phyloP scores from a whole-genome alignment of 1,140 invertebrate genomes.

The Trichoplusia ni region DNA sequence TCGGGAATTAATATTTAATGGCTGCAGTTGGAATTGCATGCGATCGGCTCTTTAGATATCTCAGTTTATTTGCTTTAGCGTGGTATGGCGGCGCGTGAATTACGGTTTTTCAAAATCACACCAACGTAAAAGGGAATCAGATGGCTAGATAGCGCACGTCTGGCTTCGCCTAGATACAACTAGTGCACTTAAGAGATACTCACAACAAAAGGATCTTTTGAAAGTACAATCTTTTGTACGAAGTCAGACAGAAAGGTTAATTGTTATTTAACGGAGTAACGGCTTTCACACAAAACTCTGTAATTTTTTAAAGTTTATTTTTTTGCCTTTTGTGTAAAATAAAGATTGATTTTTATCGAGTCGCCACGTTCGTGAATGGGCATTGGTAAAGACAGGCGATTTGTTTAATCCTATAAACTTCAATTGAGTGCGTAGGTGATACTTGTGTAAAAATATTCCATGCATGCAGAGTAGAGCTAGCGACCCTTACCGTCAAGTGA shows the following conservation, averaged over 20 bases:
- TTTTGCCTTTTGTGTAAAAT: background rate
- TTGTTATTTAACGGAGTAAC: constrained; percentile 24
- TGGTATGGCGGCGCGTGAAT: constrained; percentile 31
- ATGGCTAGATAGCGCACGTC: constrained; percentile 25
- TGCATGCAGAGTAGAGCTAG: no score
- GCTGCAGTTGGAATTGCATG: constrained; percentile 52
- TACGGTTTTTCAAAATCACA: constrained; percentile 26
- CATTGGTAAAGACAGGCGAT: no score
- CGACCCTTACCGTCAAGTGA: background rate
- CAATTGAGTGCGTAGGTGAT: no score
- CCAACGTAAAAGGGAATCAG: constrained; percentile 19
- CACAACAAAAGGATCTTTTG: constrained; percentile 18
- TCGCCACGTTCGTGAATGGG: no score
- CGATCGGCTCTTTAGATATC: constrained; percentile 40
- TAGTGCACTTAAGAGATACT: constrained; percentile 9
- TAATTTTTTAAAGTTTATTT: constrained; percentile 2
- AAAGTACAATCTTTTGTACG: constrained; percentile 16
- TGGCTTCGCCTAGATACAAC: constrained; percentile 4
- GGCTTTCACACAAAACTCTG: constrained; percentile 9
- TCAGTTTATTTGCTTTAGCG: constrained; percentile 41
- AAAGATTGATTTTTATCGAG: background rate
- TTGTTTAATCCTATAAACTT: no score
- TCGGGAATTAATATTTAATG: constrained; percentile 65
- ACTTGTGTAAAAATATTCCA: no score
- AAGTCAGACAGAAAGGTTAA: constrained; percentile 21